Percentiles rank a stretch among this genome's conserved stretches.
These are phyloP conservation scores for Ophion slaviceki DNA, from an alignment of 2,888 invertebrate genomes.

Conservation along the genomic window DNA sequence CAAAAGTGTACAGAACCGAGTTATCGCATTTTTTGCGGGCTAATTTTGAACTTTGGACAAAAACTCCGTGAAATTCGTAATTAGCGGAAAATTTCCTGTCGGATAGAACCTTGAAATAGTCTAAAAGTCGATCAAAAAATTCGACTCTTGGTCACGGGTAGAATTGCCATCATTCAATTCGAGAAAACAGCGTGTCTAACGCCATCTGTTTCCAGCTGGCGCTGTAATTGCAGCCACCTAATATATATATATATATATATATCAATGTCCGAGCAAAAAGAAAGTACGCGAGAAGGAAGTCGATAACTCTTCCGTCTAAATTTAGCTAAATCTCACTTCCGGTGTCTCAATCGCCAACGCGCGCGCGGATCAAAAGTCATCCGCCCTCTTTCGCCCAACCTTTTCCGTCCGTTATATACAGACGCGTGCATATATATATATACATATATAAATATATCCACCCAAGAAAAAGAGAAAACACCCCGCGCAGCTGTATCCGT, in stretches of 20 bases:
- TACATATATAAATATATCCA: not conserved
- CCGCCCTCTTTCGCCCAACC: constrained; percentile 63
- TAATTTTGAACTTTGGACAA: no score
- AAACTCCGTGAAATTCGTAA: no score
- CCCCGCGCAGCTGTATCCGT: constrained; percentile 69
- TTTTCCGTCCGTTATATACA: constrained; percentile 68
- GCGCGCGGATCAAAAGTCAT: constrained; percentile 34
- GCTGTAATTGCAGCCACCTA: no score
- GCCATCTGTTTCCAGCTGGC: no score
- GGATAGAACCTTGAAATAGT: no score
- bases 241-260: no score
- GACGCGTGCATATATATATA: not conserved
- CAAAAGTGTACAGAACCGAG: no score
- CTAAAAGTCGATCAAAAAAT: not conserved
- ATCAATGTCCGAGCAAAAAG: not conserved
- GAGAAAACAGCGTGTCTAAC: no score
- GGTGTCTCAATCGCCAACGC: constrained; percentile 53
- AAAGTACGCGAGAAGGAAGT: constrained; percentile 31
- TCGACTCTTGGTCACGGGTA: no score
- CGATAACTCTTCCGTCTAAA: constrained; percentile 69
- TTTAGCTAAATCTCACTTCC: constrained; percentile 65
- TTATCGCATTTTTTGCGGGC: no score
- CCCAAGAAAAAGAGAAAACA: constrained; percentile 6
- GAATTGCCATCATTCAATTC: no score
- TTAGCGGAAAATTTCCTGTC: no score